Base-by-base conservation (phyloP, 2,113 vertebrate species). In the Bagarius yarrelli region DNA sequence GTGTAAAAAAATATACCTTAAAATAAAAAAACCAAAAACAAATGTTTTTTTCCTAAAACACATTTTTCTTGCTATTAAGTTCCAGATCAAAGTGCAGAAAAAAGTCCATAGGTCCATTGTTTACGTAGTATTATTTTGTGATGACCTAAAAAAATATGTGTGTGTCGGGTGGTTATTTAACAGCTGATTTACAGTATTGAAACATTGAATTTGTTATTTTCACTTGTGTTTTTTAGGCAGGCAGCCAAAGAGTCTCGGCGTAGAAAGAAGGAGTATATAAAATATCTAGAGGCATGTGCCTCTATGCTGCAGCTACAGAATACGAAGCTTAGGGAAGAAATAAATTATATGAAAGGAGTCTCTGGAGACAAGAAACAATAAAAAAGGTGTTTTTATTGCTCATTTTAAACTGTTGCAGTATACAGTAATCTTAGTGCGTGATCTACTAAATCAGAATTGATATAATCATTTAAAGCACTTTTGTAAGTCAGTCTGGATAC, bases 141-240 rank as follows among this genome's bases (percentile, higher is more conserved):
- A 83, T 56, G 81, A 78, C 66, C 14, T 21, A 44, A 53, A 70
- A 61, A 13, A 25, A 40, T 25, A 27, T 60, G 27, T 70, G 52
- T 60, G 27, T 70, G 52, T 59, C n/a, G n/a, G 59, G 52, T 74
- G 76, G 50, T 63, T 50, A 53, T 55, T 40, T 19, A n/a, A 61
- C 15, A 60, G 60, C 76, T 21, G 44, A 53, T 78, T 19, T 53
- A 18, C 27, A 32, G 21, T 18, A 18, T 15, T 27, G 32, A 34
- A 73, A n/a, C 57, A 72, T 78, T 84, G 83, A 86, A 47, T 83
- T 55, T 80, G 81, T 80, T 87, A 85, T 91, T 87, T 93, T 92
- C 92, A 90, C 91, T 94, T 91, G 61, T 90, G 89, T 88, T 92
- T 89, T 93, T 92, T 94, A 95, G 94, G 92, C 44, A 47, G 9